phyloP scores from a whole-genome alignment of 2,888 invertebrate species.

The Teinopalpus imperialis region DNA sequence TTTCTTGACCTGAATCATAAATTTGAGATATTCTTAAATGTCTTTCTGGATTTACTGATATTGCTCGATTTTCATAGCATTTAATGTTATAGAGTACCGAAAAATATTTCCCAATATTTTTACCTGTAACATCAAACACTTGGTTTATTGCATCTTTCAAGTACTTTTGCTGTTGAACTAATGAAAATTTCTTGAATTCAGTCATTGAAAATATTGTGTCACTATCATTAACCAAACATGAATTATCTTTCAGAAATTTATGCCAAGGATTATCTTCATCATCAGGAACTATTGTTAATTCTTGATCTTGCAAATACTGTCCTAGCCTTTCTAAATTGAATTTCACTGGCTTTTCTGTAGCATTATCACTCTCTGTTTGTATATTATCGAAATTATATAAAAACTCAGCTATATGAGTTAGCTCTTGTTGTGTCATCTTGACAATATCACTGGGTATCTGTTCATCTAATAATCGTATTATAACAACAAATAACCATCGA shows the following conservation, averaged over 20 bases:
- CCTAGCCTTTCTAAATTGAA: slow-evolving; percentile 95
- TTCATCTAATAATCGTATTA: slow-evolving; percentile 91
- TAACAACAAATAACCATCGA: slow-evolving; percentile 95
- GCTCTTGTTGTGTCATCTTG: slow-evolving; percentile 93
- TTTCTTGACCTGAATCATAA: slow-evolving; percentile 69
- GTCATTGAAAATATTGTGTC: slow-evolving; percentile 88
- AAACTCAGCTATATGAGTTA: slow-evolving; percentile 95
- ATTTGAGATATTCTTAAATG: slow-evolving; percentile 72
- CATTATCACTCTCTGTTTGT: slow-evolving; percentile 47
- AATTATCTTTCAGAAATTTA: slow-evolving; percentile 87
- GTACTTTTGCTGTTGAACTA: slow-evolving; percentile 90
- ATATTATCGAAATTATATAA: slow-evolving; percentile 89
- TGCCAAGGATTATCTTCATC: slow-evolving; percentile 90
- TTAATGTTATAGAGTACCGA: slow-evolving; percentile 76
- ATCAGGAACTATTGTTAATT: slow-evolving; percentile 87
- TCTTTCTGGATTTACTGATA: slow-evolving; percentile 41
- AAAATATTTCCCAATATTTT: slow-evolving; percentile 84
- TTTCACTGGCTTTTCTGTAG: slow-evolving; percentile 74
- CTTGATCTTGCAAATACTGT: slow-evolving; percentile 91
- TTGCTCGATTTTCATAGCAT: slow-evolving; percentile 60
- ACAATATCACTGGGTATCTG: slow-evolving; percentile 91
- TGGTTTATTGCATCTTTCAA: slow-evolving; percentile 85
- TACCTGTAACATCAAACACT: slow-evolving; percentile 86
- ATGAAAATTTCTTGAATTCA: slow-evolving; percentile 88
- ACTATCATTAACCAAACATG: slow-evolving; percentile 85